Conservation (phyloP, 2,888 invertebrate genomes). For the Esperia sulphurella region DNA sequence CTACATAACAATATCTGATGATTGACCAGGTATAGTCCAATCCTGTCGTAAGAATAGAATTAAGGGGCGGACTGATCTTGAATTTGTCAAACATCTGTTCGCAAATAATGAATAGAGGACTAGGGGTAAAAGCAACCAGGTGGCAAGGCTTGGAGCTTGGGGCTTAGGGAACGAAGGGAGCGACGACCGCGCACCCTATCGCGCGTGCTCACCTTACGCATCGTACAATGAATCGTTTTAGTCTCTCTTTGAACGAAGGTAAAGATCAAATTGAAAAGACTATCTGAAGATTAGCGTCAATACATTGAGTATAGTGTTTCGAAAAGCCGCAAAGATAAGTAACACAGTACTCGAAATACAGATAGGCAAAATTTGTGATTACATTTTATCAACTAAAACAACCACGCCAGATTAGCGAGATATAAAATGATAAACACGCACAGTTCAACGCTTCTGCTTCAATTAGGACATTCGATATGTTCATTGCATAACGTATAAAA, state of each 20-base stretch:
- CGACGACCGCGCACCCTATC: slow-evolving; percentile 68
- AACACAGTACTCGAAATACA: background rate
- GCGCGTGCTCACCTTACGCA: slow-evolving; percentile 50
- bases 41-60: slow-evolving; percentile 24
- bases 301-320: background rate
- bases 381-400: too few species aligned
- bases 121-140: slow-evolving; percentile 54
- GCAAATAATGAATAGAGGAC: slow-evolving; percentile 42
- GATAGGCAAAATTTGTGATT: background rate
- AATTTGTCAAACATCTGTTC: slow-evolving; percentile 61
- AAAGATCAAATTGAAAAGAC: slow-evolving; percentile 29
- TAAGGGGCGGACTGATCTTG: slow-evolving; percentile 35
- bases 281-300: background rate
- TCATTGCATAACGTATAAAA: too few species aligned
- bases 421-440: too few species aligned
- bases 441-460: too few species aligned
- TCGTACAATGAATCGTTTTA: slow-evolving; percentile 41
- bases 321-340: background rate
- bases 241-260: slow-evolving; percentile 24
- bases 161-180: slow-evolving; percentile 59
- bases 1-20: too few species aligned
- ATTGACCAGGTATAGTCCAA: background rate
- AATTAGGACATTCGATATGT: too few species aligned
- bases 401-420: too few species aligned
- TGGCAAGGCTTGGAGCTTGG: slow-evolving; percentile 51